Evolutionary conservation across 2,113 vertebrate genomes (phyloP).

Genomic region (Silurus asotus): DNA sequence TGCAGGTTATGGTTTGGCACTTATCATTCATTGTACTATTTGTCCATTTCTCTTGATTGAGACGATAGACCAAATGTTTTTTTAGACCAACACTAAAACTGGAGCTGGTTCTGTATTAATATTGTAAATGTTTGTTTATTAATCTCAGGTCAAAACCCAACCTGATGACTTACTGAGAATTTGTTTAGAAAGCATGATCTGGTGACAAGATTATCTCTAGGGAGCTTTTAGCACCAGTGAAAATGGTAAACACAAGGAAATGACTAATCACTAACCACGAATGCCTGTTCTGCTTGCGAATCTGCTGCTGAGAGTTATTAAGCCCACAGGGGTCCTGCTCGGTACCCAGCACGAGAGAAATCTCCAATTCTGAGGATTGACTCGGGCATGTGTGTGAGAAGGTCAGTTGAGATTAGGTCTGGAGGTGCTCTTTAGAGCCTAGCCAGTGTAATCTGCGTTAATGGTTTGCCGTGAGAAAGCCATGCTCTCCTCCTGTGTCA

Average conservation of each 20-base stretch:
- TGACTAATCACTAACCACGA: slow-evolving; percentile 9
- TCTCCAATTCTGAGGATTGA: slow-evolving; percentile 30
- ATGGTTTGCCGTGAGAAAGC: slow-evolving; percentile 63
- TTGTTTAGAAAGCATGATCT: slow-evolving; percentile 14
- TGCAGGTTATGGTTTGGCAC: background rate
- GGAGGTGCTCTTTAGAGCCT: slow-evolving; percentile 66
- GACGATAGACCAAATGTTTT: background rate
- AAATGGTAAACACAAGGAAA: background rate
- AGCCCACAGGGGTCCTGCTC: slow-evolving; percentile 9
- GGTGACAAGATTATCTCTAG: slow-evolving; percentile 9
- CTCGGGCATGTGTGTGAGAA: slow-evolving; percentile 44
- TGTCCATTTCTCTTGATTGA: background rate
- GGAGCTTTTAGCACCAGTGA: slow-evolving; percentile 1
- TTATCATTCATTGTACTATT: slow-evolving; percentile 12
- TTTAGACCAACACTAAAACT: background rate
- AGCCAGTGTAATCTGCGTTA: slow-evolving; percentile 70
- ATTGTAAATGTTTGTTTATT: background rate
- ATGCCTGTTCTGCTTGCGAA: slow-evolving; percentile 4
- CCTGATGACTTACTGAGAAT: background rate
- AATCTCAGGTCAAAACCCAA: background rate
- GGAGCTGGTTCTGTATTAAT: background rate
- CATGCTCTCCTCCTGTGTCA: slow-evolving; percentile 35
- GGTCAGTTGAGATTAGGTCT: slow-evolving; percentile 60
- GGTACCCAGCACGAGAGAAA: background rate
- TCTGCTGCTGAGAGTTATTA: slow-evolving; percentile 35